These are phyloP conservation scores for Rousettus madagascariensis DNA, from an alignment of 2,797 vertebrate genomes.

Conservation along the genomic window DNA sequence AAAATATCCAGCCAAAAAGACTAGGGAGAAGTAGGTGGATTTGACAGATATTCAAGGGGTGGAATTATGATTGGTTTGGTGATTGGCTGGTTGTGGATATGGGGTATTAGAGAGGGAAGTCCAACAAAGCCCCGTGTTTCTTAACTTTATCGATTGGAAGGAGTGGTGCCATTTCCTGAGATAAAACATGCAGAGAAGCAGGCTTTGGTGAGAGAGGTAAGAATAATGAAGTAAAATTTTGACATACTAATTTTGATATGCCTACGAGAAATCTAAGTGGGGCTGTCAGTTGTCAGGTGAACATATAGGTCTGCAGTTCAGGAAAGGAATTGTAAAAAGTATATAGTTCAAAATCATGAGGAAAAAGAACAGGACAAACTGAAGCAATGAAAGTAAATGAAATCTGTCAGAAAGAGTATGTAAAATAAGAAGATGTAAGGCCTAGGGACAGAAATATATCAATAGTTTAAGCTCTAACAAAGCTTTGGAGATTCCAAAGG, in stretches of 20 bases:
- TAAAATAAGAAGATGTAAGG: neutral
- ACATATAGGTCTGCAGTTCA: neutral
- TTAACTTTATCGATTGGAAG: neutral
- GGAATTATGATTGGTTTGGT: neutral
- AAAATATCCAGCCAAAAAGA: neutral
- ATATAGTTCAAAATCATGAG: slow-evolving; percentile 28
- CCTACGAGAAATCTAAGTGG: slow-evolving; percentile 1
- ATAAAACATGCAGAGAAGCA: neutral
- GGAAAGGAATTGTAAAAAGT: neutral
- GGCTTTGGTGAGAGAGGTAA: too few species aligned
- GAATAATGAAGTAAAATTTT: neutral
- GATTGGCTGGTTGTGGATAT: neutral
- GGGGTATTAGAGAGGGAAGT: neutral
- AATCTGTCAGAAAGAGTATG: slow-evolving; percentile 5
- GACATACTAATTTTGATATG: neutral
- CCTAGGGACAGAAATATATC: neutral
- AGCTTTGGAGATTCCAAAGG: neutral
- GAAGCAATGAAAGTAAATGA: neutral
- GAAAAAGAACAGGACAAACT: neutral
- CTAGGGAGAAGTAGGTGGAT: neutral
- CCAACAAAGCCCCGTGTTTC: neutral
- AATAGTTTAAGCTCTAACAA: neutral
- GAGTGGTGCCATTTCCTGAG: neutral
- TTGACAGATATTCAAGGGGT: neutral
- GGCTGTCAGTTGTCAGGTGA: neutral